A percentile compares a stretch with the other conserved stretches of the same genome.
Conservation (phyloP, 2,888 invertebrate genomes). For the Sesamia inferens region DNA sequence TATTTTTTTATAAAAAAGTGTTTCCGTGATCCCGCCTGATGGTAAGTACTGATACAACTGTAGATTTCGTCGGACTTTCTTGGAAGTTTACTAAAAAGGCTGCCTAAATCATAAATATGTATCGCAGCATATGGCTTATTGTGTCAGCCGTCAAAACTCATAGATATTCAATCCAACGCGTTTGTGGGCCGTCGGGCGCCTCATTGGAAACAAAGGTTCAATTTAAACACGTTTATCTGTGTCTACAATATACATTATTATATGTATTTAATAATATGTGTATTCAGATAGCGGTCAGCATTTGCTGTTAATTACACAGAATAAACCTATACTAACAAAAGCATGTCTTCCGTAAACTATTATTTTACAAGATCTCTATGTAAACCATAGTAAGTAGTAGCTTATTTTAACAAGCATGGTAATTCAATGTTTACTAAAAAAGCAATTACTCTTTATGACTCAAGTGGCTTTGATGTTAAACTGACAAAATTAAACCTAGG, state of each 20-base stretch:
- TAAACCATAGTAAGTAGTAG: conserved; percentile 46
- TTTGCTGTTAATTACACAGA: conserved; percentile 25
- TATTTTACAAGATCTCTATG: conserved; percentile 36
- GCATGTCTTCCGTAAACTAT: conserved; percentile 22
- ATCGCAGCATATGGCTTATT: conserved; percentile 38
- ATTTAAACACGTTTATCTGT: conserved; percentile 59
- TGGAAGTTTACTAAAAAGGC: conserved; percentile 33
- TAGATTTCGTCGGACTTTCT: conserved; percentile 44
- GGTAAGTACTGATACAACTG: too few relatives aligned
- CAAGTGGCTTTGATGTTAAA: conserved; percentile 26
- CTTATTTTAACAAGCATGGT: conserved; percentile 38
- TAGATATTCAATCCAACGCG: conserved; percentile 57
- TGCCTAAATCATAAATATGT: conserved; percentile 49
- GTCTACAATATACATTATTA: too few relatives aligned
- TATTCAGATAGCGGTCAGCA: conserved; percentile 54
- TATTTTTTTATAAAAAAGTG: background rate
- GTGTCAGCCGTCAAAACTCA: conserved; percentile 42
- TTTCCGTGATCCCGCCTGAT: too few relatives aligned
- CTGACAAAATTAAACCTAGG: conserved; percentile 17
- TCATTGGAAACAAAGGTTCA: conserved; percentile 60
- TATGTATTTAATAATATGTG: conserved; percentile 47
- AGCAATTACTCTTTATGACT: conserved; percentile 52
- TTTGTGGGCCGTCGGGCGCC: conserved; percentile 47
- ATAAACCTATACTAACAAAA: conserved; percentile 25
- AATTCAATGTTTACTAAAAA: conserved; percentile 47